Evolutionary conservation across 2,113 vertebrate species (phyloP).

Genomic region (Oenanthe oenanthe): DNA sequence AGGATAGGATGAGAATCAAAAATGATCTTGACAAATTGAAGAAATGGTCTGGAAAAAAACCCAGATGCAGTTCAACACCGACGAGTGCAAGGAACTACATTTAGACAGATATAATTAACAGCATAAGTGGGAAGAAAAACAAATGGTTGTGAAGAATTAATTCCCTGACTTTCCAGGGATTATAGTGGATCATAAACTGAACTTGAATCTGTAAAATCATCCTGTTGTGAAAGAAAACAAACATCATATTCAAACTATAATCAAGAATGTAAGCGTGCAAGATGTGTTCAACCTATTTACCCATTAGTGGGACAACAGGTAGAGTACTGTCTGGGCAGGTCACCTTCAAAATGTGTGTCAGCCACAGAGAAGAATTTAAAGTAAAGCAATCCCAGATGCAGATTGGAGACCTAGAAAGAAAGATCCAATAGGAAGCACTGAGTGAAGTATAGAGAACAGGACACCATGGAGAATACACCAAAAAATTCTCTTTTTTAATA

Average conservation of each 20-base stretch:
- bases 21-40: constrained; percentile 38
- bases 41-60: constrained; percentile 27
- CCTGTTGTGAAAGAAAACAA: background rate
- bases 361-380: background rate
- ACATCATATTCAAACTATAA: background rate
- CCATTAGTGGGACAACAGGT: background rate
- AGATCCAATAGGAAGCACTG: background rate
- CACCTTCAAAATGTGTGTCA: background rate
- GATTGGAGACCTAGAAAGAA: background rate
- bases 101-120: constrained; percentile 25
- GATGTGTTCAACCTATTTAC: background rate
- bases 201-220: background rate
- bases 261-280: background rate
- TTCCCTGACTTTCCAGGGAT: background rate
- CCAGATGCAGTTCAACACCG: background rate
- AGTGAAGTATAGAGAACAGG: background rate
- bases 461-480: background rate
- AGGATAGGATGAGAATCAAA: constrained; percentile 7
- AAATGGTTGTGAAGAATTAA: background rate
- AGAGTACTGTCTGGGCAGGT: background rate
- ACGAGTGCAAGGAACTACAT: background rate
- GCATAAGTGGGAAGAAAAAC: background rate
- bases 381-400: background rate
- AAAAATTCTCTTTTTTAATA: background rate
- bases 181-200: background rate